Evolutionary conservation across 2,113 vertebrate species (phyloP).

Genomic region (Lasiurus cinereus): DNA sequence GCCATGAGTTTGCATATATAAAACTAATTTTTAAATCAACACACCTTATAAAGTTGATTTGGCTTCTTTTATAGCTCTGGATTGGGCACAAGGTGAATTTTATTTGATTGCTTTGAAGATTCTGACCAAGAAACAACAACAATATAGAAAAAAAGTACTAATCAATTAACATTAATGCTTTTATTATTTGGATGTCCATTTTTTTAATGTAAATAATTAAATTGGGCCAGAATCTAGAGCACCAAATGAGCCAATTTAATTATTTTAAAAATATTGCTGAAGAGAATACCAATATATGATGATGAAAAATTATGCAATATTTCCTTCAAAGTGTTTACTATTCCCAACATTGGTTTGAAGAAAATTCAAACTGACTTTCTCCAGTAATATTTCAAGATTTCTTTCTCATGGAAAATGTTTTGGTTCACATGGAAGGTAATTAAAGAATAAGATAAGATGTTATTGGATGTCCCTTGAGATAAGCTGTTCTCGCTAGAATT

Average conservation of each 20-base stretch:
- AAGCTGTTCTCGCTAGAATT: slow-evolving; percentile 32
- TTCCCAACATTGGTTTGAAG: slow-evolving; percentile 1
- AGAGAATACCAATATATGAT: slow-evolving; percentile 38
- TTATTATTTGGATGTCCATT: slow-evolving; percentile 29
- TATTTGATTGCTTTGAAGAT: background rate
- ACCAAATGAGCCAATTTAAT: slow-evolving; percentile 73
- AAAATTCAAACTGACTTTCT: slow-evolving; percentile 30
- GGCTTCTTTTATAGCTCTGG: background rate
- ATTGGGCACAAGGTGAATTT: background rate
- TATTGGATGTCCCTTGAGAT: background rate
- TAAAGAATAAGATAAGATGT: slow-evolving; percentile 40
- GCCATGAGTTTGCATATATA: background rate
- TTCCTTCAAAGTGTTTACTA: slow-evolving; percentile 48
- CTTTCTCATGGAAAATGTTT: slow-evolving; percentile 26
- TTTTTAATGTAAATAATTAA: slow-evolving; percentile 62
- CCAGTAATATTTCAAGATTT: slow-evolving; percentile 13
- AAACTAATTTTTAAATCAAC: background rate
- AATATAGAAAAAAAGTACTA: background rate
- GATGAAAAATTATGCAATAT: background rate
- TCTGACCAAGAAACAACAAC: background rate
- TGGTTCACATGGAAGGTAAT: slow-evolving; percentile 40
- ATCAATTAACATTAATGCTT: slow-evolving; percentile 47
- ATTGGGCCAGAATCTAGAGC: slow-evolving; percentile 41
- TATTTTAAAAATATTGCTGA: slow-evolving; percentile 61
- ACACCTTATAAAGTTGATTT: background rate